Conservation (phyloP, 2,888 invertebrate genomes). For the Pelosia muscerda region DNA sequence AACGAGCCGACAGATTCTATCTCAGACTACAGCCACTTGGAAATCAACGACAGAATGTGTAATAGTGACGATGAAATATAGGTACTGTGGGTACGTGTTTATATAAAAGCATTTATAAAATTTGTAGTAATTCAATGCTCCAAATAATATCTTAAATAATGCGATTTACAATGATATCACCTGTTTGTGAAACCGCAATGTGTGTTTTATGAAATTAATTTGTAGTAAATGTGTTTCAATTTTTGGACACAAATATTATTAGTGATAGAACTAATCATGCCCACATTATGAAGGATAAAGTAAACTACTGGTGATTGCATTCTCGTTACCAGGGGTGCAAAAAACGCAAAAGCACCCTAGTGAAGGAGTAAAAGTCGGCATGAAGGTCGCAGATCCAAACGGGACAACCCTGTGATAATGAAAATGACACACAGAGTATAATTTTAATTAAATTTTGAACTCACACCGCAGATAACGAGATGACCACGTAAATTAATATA, state of each 20-base stretch:
- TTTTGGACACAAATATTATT: background rate
- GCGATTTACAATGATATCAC: background rate
- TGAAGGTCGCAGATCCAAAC: too few relatives aligned
- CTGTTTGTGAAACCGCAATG: background rate
- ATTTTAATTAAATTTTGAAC: background rate
- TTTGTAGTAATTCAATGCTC: background rate
- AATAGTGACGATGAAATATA: background rate
- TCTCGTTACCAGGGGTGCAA: background rate
- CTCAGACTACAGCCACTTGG: slow-evolving; percentile 40
- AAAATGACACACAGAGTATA: too few relatives aligned
- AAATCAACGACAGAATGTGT: slow-evolving; percentile 31
- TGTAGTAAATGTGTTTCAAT: background rate
- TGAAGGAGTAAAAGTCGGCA: background rate
- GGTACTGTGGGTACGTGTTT: background rate
- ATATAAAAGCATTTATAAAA: background rate
- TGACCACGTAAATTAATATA: slow-evolving; percentile 2
- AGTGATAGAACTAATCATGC: background rate
- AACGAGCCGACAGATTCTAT: slow-evolving; percentile 58
- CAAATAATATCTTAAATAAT: background rate
- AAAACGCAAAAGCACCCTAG: background rate
- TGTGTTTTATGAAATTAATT: background rate
- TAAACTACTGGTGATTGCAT: background rate
- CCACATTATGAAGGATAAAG: background rate
- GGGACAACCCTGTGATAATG: too few relatives aligned
- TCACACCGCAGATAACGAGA: background rate